phyloP scores from a whole-genome alignment of 1,140 invertebrate genomes.

The Melanaphis sacchari region DNA sequence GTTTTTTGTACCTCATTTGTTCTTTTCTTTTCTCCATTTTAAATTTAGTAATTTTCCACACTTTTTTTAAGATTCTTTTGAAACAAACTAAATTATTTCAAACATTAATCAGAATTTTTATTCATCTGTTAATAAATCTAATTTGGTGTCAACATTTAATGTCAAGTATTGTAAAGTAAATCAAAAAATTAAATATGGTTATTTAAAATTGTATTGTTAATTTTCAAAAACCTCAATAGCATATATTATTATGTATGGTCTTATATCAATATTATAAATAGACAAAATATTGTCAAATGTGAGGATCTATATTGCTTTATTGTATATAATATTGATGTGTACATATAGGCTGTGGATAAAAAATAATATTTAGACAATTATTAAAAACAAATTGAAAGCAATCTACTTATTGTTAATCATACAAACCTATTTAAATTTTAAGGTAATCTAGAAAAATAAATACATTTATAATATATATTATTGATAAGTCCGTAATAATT shows the following conservation, averaged over 20 bases:
- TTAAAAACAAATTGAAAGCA: constrained; percentile 36
- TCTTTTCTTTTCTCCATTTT: background rate
- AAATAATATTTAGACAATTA: constrained; percentile 54
- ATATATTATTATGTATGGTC: constrained; percentile 27
- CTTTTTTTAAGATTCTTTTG: background rate
- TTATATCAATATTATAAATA: constrained; percentile 51
- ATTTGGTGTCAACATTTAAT: constrained; percentile 33
- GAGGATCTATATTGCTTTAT: constrained; percentile 42
- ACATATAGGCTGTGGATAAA: constrained; percentile 53
- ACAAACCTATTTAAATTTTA: constrained; percentile 54
- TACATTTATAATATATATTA: background rate
- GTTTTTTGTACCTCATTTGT: background rate
- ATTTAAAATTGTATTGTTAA: constrained; percentile 49
- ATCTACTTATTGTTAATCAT: constrained; percentile 55
- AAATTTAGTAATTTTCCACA: background rate
- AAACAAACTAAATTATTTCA: background rate
- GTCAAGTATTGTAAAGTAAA: constrained; percentile 44
- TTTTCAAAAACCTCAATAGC: constrained; percentile 25
- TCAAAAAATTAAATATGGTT: constrained; percentile 30
- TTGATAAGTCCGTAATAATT: background rate
- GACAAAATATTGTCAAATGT: constrained; percentile 36
- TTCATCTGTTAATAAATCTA: constrained; percentile 25
- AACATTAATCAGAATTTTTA: background rate
- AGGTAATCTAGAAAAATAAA: constrained; percentile 44
- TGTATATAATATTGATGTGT: constrained; percentile 47